Evolutionary conservation across 2,797 vertebrate genomes (phyloP).

Genomic region (Pteropus rufus): DNA sequence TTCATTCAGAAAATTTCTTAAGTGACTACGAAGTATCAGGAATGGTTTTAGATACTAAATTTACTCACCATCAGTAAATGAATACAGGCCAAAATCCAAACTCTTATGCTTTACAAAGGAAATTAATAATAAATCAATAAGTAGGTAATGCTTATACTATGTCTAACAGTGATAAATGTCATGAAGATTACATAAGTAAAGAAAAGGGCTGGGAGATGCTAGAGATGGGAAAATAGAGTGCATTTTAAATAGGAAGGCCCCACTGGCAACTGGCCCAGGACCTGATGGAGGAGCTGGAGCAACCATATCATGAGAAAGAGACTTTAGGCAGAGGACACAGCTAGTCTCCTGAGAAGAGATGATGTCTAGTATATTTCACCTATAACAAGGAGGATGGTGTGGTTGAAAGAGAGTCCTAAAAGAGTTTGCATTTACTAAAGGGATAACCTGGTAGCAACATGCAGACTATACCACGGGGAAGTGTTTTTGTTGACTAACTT

Average conservation of each 20-base stretch:
- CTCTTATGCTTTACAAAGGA: not conserved
- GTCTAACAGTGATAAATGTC: not conserved
- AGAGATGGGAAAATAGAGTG: accelerated
- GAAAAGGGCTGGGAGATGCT: not conserved
- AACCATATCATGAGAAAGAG: not conserved
- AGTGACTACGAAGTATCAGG: not conserved
- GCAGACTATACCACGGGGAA: not conserved
- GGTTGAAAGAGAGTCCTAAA: not conserved
- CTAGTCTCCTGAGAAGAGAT: not conserved
- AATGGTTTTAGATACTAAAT: not conserved
- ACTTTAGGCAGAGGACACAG: not conserved
- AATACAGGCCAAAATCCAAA: not conserved
- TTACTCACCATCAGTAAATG: not conserved
- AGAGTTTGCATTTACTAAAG: not conserved
- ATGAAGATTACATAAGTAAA: not conserved
- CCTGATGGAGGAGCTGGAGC: not conserved
- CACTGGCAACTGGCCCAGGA: not conserved
- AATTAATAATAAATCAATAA: not conserved
- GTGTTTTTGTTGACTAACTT: not conserved
- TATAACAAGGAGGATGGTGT: not conserved
- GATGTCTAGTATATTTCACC: not conserved
- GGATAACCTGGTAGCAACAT: not conserved
- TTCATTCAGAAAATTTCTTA: not conserved
- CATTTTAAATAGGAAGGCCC: not conserved
- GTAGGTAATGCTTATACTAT: not conserved